phyloP scores from a whole-genome alignment of 2,888 invertebrate species.

The Thalpophila matura region DNA sequence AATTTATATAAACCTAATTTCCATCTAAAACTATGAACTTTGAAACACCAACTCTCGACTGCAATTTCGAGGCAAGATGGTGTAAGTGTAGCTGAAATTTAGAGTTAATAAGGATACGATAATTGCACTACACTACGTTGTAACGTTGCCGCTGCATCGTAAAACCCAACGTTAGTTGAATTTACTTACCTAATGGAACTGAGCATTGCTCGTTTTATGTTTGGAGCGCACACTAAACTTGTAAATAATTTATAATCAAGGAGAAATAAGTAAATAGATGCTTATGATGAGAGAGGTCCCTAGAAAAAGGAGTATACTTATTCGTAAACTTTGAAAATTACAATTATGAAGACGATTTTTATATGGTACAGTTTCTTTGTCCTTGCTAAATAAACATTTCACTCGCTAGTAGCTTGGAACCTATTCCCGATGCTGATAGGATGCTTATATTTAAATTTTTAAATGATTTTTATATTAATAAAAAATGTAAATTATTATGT shows the following conservation, averaged over 20 bases:
- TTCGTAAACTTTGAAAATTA: no score
- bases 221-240: constrained; percentile 47
- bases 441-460: no score
- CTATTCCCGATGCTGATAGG: no score
- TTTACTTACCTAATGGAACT: constrained; percentile 69
- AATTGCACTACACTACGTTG: constrained; percentile 61
- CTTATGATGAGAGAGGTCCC: no score
- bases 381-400: no score
- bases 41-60: constrained; percentile 30
- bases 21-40: not conserved
- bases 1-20: constrained; percentile 9
- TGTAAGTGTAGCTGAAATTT: constrained; percentile 52
- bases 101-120: constrained; percentile 62
- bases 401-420: no score
- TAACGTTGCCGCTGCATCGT: constrained; percentile 56
- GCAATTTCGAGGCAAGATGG: constrained; percentile 47
- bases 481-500: no score
- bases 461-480: no score
- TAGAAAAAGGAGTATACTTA: no score
- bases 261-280: constrained; percentile 29
- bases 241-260: constrained; percentile 48
- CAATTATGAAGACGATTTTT: no score
- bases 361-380: no score
- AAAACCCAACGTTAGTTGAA: constrained; percentile 67
- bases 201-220: constrained; percentile 62